phyloP scores from a whole-genome alignment of 2,888 invertebrate species.

The Micropterix aruncella region DNA sequence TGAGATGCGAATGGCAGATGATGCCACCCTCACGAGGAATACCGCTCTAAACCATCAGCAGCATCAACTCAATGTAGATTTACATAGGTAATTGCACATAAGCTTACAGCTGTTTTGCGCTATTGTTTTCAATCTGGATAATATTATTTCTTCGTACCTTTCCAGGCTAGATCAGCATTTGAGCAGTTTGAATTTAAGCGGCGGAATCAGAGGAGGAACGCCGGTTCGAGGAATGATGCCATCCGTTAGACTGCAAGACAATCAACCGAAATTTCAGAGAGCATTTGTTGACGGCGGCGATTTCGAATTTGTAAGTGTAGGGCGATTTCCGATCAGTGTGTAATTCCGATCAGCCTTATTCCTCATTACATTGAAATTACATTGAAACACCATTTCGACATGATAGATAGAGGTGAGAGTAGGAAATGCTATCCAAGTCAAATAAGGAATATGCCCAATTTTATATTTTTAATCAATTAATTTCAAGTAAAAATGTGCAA shows the following conservation, averaged over 20 bases:
- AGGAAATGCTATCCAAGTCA: too few relatives aligned
- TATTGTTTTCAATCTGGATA: too few relatives aligned
- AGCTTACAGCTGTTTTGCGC: too few relatives aligned
- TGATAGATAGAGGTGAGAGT: too few relatives aligned
- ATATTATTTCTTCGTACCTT: not conserved
- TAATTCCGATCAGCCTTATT: not conserved
- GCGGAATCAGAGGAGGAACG: constrained; percentile 1
- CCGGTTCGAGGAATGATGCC: constrained; percentile 15
- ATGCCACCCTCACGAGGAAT: not conserved
- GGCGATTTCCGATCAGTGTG: constrained; percentile 4
- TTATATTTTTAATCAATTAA: too few relatives aligned
- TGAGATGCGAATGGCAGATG: not conserved
- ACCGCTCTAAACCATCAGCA: constrained; percentile 2
- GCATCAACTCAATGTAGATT: constrained; percentile 7
- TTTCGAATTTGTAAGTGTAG: constrained; percentile 70
- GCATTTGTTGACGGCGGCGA: constrained; percentile 75
- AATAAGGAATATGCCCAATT: too few relatives aligned
- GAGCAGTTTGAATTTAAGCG: not conserved
- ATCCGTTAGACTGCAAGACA: constrained; percentile 32
- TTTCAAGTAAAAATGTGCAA: too few relatives aligned
- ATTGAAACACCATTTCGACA: too few relatives aligned
- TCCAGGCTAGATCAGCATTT: not conserved
- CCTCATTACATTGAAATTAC: too few relatives aligned
- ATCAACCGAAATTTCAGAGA: constrained; percentile 43
- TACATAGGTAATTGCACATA: constrained; percentile 9